A percentile compares a stretch with the other conserved stretches of the same genome.
phyloP scores from a whole-genome alignment of 2,113 vertebrate genomes.

The Petroica traversi region DNA sequence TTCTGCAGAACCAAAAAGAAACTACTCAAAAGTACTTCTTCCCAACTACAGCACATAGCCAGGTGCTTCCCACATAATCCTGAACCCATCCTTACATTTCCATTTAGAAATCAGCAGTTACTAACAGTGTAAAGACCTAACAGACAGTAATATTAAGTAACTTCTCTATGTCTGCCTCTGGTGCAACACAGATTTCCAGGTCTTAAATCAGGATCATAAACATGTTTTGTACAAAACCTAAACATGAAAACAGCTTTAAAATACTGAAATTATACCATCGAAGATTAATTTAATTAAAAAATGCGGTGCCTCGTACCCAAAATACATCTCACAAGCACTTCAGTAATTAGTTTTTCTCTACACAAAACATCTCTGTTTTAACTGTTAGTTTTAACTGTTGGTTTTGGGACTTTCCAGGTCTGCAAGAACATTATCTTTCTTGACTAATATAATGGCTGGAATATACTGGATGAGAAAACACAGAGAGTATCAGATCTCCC shows the following conservation, averaged over 20 bases:
- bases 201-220: neutral
- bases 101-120: neutral
- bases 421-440: neutral
- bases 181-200: neutral
- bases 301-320: neutral
- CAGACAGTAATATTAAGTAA: neutral
- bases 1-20: neutral
- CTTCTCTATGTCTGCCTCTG: neutral
- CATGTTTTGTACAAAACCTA: neutral
- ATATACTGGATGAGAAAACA: neutral
- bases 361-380: neutral
- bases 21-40: neutral
- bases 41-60: neutral
- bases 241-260: neutral
- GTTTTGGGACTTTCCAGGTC: neutral
- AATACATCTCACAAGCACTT: neutral
- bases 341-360: neutral
- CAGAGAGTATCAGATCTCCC: neutral
- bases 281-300: neutral
- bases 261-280: neutral
- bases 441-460: neutral
- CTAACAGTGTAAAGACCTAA: neutral
- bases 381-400: neutral
- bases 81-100: neutral
- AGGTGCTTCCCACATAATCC: neutral